Evolutionary conservation across 2,888 invertebrate genomes (phyloP).

Genomic region (Diadegma fenestrale): DNA sequence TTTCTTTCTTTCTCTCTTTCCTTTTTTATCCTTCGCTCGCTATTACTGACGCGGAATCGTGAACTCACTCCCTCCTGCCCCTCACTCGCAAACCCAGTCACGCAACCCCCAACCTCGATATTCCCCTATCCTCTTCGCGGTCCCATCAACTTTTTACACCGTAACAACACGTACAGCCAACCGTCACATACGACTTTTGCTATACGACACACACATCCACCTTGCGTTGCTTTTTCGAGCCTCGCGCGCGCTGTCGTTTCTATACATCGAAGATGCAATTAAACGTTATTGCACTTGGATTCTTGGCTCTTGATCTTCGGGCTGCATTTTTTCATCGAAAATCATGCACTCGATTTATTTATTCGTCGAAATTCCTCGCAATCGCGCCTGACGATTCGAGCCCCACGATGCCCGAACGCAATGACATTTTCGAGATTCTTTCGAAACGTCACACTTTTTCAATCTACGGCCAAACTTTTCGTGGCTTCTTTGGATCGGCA

Average conservation of each 20-base stretch:
- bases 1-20: slow-evolving; percentile 66
- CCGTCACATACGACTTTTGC: background rate
- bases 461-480: background rate
- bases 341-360: background rate
- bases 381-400: too few relatives aligned
- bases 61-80: slow-evolving; percentile 28
- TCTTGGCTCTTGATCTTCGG: background rate
- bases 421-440: background rate
- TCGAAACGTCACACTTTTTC: background rate
- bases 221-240: background rate
- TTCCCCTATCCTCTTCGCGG: slow-evolving; percentile 26
- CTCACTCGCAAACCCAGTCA: slow-evolving; percentile 43
- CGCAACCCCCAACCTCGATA: slow-evolving; percentile 26
- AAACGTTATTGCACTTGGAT: background rate
- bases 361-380: background rate
- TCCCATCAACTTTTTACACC: slow-evolving; percentile 21
- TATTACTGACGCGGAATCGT: slow-evolving; percentile 49
- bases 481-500: background rate
- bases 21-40: slow-evolving; percentile 33
- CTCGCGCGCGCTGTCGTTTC: background rate
- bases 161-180: background rate
- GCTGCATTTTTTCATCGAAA: background rate
- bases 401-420: background rate
- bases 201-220: background rate
- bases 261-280: background rate